These are phyloP conservation scores for Ischnus inquisitorius DNA, from an alignment of 2,888 invertebrate genomes.

Conservation along the genomic window DNA sequence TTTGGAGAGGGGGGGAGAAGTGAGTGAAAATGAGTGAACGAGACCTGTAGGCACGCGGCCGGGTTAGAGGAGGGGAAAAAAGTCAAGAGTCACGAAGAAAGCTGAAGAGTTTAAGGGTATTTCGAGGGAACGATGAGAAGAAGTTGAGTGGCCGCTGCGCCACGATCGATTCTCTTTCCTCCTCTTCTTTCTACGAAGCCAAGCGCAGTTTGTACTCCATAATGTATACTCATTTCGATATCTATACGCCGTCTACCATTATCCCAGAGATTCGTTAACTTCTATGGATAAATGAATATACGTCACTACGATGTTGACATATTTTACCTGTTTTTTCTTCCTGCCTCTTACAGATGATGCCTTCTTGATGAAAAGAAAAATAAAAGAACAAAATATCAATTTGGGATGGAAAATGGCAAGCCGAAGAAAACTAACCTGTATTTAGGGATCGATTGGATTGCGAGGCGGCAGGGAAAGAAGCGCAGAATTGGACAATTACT, in stretches of 20 bases:
- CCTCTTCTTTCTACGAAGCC: not conserved
- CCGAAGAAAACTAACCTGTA: not conserved
- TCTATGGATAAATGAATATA: not conserved
- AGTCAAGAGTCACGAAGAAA: slow-evolving; percentile 61
- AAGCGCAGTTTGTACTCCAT: not conserved
- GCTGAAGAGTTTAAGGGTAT: slow-evolving; percentile 61
- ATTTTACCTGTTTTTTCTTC: not conserved
- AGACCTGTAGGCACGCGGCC: slow-evolving; percentile 39
- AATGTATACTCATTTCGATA: not conserved
- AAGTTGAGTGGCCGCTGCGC: slow-evolving; percentile 27
- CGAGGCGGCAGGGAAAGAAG: not conserved
- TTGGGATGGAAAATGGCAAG: not conserved
- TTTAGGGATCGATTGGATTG: slow-evolving; percentile 1
- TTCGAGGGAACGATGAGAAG: slow-evolving; percentile 37
- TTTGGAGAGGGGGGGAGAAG: slow-evolving; percentile 42
- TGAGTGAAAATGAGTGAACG: slow-evolving; percentile 63
- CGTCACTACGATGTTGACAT: not conserved
- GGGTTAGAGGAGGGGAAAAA: slow-evolving; percentile 19
- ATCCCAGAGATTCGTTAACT: not conserved
- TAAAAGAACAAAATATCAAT: slow-evolving; percentile 8
- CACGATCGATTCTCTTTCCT: slow-evolving; percentile 56
- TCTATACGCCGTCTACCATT: not conserved
- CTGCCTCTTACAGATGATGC: not conserved
- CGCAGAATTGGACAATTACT: not conserved
- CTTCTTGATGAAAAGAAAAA: slow-evolving; percentile 24